phyloP scores from a whole-genome alignment of 2,888 invertebrate genomes.

The Malacosoma neustria region DNA sequence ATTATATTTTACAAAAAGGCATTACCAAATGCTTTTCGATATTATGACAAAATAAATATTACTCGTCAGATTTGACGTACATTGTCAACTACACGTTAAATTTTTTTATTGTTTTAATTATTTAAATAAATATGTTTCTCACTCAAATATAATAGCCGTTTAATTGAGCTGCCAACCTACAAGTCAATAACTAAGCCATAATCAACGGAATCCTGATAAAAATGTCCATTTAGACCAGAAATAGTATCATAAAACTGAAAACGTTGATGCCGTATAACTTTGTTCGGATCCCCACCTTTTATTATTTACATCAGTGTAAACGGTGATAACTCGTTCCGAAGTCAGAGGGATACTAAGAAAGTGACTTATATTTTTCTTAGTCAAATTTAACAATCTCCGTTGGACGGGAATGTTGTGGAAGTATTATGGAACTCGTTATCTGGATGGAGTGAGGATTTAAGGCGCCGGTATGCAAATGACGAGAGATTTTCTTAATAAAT shows the following conservation, averaged over 20 bases:
- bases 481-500: slow-evolving; percentile 4
- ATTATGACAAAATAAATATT: no score
- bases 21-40: no score
- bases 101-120: no score
- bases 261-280: not conserved
- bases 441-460: slow-evolving; percentile 13
- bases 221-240: no score
- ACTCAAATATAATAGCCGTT: no score
- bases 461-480: slow-evolving; percentile 7
- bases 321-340: not conserved
- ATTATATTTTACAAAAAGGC: no score
- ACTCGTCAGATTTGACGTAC: no score
- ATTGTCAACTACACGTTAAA: no score
- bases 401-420: slow-evolving; percentile 24
- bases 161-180: no score
- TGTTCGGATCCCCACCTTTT: not conserved
- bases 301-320: not conserved
- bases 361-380: not conserved
- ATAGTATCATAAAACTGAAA: no score
- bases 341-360: not conserved
- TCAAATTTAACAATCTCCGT: slow-evolving; percentile 3
- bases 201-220: no score
- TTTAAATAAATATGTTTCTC: no score
- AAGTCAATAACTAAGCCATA: not conserved
- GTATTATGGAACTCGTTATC: slow-evolving; percentile 33